Conservation (phyloP, 1,140 invertebrate species). For the Ylistrum balloti region DNA sequence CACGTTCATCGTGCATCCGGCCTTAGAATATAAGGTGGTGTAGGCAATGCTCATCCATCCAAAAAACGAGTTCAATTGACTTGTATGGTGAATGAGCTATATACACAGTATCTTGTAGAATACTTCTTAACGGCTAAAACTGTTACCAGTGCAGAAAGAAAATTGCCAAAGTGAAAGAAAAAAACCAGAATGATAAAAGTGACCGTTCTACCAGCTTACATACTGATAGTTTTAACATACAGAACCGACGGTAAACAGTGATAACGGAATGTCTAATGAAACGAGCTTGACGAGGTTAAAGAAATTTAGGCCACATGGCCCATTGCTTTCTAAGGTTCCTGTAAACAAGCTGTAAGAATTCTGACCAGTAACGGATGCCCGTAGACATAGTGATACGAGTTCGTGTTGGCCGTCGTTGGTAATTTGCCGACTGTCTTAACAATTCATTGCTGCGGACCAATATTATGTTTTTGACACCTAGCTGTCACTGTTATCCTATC, state of each 20-base stretch:
- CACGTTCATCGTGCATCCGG: neutral
- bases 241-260: neutral
- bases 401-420: neutral
- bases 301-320: neutral
- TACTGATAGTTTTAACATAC: neutral
- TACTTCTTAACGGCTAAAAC: neutral
- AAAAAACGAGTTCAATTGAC: neutral
- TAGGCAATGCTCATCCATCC: neutral
- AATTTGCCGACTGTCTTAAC: neutral
- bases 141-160: neutral
- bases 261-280: neutral
- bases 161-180: neutral
- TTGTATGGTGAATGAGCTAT: too few species aligned
- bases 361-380: neutral
- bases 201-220: neutral
- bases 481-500: neutral
- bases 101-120: neutral
- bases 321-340: neutral
- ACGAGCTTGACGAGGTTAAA: neutral
- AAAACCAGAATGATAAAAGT: neutral
- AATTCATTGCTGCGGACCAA: conserved; percentile 2
- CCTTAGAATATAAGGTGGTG: neutral
- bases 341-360: neutral
- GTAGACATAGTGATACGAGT: neutral
- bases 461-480: conserved; percentile 32